phyloP scores from a whole-genome alignment of 1,140 invertebrate species.

The Lethrus apterus region DNA sequence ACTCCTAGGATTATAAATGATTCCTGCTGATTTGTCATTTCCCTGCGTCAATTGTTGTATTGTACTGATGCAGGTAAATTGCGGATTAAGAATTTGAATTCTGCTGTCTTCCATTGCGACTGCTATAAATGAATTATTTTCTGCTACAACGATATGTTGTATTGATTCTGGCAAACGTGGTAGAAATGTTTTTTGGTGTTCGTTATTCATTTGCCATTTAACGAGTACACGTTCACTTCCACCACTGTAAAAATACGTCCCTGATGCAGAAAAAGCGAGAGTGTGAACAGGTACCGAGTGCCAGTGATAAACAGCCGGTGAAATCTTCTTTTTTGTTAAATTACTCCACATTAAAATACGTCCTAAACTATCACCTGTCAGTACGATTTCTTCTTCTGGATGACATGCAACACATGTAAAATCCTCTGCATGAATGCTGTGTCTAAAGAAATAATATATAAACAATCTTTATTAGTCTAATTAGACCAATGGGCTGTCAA shows the following conservation, averaged over 20 bases:
- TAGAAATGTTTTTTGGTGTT: constrained; percentile 54
- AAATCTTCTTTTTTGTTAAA: constrained; percentile 39
- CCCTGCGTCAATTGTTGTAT: constrained; percentile 65
- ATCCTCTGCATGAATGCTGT: constrained; percentile 39
- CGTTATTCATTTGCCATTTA: constrained; percentile 60
- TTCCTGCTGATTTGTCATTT: constrained; percentile 53
- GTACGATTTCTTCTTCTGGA: constrained; percentile 57
- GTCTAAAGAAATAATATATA: constrained; percentile 37
- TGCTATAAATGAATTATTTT: constrained; percentile 57
- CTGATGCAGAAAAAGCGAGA: constrained; percentile 60
- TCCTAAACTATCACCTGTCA: constrained; percentile 63
- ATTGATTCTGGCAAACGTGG: constrained; percentile 68
- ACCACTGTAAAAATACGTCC: constrained; percentile 63
- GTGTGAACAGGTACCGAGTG: constrained; percentile 66
- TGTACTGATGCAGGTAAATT: constrained; percentile 49
- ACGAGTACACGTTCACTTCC: constrained; percentile 73
- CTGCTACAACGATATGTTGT: constrained; percentile 55
- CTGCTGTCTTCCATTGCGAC: constrained; percentile 68
- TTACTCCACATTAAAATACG: constrained; percentile 60
- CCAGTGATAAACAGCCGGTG: constrained; percentile 65
- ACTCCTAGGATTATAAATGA: constrained; percentile 59
- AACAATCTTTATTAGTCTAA: constrained; percentile 35
- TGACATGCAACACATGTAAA: constrained; percentile 66
- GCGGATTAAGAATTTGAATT: constrained; percentile 58
- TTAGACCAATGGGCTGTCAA: constrained; percentile 32